Percentiles rank a stretch among this genome's conserved stretches.
Evolutionary conservation across 2,113 vertebrate genomes (phyloP).

Genomic region (Gambusia affinis): DNA sequence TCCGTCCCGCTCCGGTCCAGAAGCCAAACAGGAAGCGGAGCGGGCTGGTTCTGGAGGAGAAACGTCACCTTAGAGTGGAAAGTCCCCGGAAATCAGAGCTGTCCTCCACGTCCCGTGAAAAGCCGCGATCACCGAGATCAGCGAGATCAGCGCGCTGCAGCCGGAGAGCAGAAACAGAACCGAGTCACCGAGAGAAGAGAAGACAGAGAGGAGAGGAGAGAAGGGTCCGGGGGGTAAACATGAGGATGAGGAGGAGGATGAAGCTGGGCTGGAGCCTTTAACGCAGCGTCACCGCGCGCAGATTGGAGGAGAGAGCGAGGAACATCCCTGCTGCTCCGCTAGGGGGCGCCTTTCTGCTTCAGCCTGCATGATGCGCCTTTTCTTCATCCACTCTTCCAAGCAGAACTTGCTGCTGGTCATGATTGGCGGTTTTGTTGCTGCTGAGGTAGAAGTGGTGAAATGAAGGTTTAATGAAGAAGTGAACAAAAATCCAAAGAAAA

Average conservation of each 20-base stretch:
- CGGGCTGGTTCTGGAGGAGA: neutral
- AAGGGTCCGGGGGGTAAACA: constrained; percentile 85
- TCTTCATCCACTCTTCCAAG: too few relatives aligned
- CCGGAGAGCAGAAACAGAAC: constrained; percentile 62
- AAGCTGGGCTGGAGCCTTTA: constrained; percentile 83
- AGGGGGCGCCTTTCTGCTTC: constrained; percentile 84
- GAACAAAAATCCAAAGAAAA: too few relatives aligned
- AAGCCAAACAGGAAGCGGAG: neutral
- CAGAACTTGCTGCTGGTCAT: too few relatives aligned
- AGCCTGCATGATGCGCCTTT: neutral
- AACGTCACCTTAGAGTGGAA: constrained; percentile 41
- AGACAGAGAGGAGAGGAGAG: too few relatives aligned
- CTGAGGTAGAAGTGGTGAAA: too few relatives aligned
- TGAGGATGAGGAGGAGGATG: constrained; percentile 87
- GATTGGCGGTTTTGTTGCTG: too few relatives aligned
- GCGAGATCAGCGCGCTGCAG: constrained; percentile 75
- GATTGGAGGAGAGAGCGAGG: constrained; percentile 88
- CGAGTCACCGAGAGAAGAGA: too few relatives aligned
- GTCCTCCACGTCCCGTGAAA: constrained; percentile 8
- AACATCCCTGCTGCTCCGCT: constrained; percentile 82
- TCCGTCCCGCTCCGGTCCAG: constrained; percentile 22
- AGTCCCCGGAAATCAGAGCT: constrained; percentile 53
- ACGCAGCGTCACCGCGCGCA: constrained; percentile 88
- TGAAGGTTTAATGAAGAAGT: too few relatives aligned
- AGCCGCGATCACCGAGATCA: constrained; percentile 73